Evolutionary conservation across 2,797 vertebrate species (phyloP), one percentile per base, ranked within the genome.

Genomic region (Alcedo quadribrachys): DNA sequence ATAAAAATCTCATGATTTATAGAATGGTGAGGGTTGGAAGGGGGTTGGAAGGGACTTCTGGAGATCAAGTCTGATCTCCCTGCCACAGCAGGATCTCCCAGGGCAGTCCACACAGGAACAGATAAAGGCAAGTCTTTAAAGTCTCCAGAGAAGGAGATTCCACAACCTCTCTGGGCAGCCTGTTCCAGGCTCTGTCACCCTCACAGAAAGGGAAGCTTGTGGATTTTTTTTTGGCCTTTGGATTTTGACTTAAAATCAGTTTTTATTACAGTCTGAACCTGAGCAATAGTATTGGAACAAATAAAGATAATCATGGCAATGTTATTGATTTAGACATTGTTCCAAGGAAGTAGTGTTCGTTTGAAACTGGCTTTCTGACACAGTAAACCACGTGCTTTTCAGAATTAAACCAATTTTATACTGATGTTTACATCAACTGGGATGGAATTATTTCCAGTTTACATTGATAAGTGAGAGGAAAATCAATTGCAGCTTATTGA

Each of bases 371-470:
- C n/a, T 89, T 83, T 94, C 75, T 3, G 0, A 42, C n/a, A 33
- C 20, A 24, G 70, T 92, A 40, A 53, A 70, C 33, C n/a, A 25
- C 32, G 12, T 0, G 5, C 58, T 83, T 90, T 92, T 76, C 61
- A 0, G 1, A 33, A 61, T 92, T 87, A 74, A 86, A 62, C 57
- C 22, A 74, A n/a, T 86, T 91, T 93, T 89, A 45, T 77, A 66
- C 35, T 81, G 65, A 73, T 80, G 82, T 82, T 75, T 94, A 48
- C 69, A 87, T 88, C 88, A 91, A 35, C 48, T 76, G 85, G 66
- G 90, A 67, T 65, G 77, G 75, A 93, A 92, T 94, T 93, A 87
- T 62, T 91, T 54, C 70, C 62, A 66, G 78, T 79, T 88, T 89
- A 91, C 79, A 58, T 43, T 1, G 19, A 46, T 81, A 85, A 86